phyloP scores from a whole-genome alignment of 2,797 vertebrate genomes.

The Pangasius mekongensis region DNA sequence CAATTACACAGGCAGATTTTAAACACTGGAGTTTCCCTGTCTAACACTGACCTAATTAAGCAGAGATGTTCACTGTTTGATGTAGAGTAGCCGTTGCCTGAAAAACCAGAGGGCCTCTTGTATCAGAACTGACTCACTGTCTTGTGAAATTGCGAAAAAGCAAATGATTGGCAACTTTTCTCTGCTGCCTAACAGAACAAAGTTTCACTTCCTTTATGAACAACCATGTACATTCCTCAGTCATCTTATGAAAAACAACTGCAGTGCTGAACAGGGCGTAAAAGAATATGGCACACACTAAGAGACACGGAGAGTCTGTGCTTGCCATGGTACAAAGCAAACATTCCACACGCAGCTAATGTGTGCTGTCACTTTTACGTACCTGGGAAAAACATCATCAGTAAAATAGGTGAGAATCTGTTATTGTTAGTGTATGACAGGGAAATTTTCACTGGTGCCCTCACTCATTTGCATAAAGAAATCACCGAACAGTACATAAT shows the following conservation, averaged over 20 bases:
- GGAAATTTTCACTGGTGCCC: background rate
- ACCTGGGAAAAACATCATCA: background rate
- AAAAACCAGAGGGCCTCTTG: slow-evolving; percentile 10
- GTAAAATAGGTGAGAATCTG: background rate
- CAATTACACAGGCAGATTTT: slow-evolving; percentile 64
- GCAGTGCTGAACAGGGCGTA: slow-evolving; percentile 54
- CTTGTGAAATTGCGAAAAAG: slow-evolving; percentile 44
- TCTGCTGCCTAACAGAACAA: slow-evolving; percentile 56
- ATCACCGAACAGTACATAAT: slow-evolving; percentile 9
- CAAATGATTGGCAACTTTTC: slow-evolving; percentile 28
- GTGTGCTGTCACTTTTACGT: slow-evolving; percentile 17
- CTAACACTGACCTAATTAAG: slow-evolving; percentile 22
- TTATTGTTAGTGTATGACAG: background rate
- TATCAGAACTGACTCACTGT: slow-evolving; percentile 27
- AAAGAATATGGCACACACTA: slow-evolving; percentile 40
- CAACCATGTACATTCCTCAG: slow-evolving; percentile 48
- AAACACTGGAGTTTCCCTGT: slow-evolving; percentile 58
- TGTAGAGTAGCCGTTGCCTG: slow-evolving; percentile 6
- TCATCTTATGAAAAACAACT: slow-evolving; percentile 56
- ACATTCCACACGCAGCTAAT: slow-evolving; percentile 27
- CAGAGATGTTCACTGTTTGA: slow-evolving; percentile 17
- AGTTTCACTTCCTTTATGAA: slow-evolving; percentile 76
- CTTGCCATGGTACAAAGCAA: slow-evolving; percentile 13
- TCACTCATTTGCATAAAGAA: slow-evolving; percentile 10
- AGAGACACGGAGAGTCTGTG: slow-evolving; percentile 19